Percentiles rank a stretch among this genome's conserved stretches.
phyloP scores from a whole-genome alignment of 2,113 vertebrate genomes.

The Podiceps cristatus region DNA sequence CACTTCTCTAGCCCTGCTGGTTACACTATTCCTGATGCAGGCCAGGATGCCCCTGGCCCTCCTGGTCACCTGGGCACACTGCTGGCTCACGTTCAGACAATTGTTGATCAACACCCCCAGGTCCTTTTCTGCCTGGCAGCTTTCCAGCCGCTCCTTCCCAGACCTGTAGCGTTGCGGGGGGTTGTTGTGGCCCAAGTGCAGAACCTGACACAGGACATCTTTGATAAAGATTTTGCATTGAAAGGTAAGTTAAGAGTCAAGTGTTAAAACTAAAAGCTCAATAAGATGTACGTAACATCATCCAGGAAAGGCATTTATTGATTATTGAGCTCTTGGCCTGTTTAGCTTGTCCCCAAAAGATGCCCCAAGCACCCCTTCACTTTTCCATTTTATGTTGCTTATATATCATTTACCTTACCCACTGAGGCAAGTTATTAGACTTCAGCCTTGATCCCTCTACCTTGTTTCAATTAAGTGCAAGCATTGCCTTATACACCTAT shows the following conservation, averaged over 20 bases:
- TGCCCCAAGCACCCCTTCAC: not conserved
- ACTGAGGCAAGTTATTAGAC: not conserved
- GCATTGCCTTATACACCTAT: not conserved
- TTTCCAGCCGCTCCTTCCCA: too few relatives aligned
- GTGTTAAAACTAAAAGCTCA: not conserved
- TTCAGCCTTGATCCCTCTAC: not conserved
- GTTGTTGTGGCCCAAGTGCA: too few relatives aligned
- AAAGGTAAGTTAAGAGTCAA: not conserved
- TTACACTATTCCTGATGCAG: too few relatives aligned
- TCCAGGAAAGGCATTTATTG: not conserved
- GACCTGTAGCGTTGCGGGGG: too few relatives aligned
- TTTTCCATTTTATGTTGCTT: not conserved
- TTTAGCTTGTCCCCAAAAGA: not conserved
- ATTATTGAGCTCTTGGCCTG: not conserved
- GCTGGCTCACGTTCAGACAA: too few relatives aligned
- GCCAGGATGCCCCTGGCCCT: too few relatives aligned
- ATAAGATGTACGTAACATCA: not conserved
- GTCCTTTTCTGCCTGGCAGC: too few relatives aligned
- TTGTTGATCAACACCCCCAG: too few relatives aligned
- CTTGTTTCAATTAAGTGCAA: not conserved
- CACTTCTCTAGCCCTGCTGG: too few relatives aligned
- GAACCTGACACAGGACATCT: rapidly evolving
- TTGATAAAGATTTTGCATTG: not conserved
- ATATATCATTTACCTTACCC: not conserved
- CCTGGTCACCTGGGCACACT: too few relatives aligned